phyloP scores from a whole-genome alignment of 1,140 invertebrate species.

The Tetragonula clypearis region DNA sequence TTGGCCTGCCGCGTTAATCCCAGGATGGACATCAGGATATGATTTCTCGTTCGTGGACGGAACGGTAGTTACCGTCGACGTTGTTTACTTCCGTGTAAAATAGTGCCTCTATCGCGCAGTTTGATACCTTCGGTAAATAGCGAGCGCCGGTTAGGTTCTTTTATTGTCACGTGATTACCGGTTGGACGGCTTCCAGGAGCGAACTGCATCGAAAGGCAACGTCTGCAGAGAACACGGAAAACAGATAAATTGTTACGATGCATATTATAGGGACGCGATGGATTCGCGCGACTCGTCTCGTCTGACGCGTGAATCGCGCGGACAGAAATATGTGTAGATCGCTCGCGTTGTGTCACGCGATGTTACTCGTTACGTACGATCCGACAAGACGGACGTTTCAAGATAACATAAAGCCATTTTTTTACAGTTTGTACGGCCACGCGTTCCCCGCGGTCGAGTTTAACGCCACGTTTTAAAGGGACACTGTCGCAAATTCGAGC shows the following conservation, averaged over 20 bases:
- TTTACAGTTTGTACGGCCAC: background rate
- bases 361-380: conserved; percentile 11
- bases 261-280: background rate
- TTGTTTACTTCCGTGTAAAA: background rate
- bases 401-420: conserved; percentile 19
- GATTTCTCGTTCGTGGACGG: background rate
- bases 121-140: background rate
- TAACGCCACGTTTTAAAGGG: background rate
- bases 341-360: background rate
- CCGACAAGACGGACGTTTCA: conserved; percentile 5
- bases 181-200: background rate
- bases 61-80: background rate
- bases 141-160: background rate
- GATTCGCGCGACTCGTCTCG: background rate
- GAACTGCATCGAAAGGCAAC: background rate
- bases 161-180: background rate
- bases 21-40: background rate
- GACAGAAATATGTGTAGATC: conserved; percentile 8
- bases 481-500: background rate
- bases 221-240: background rate
- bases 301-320: background rate
- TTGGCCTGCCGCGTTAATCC: background rate
- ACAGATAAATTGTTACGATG: conserved; percentile 20
- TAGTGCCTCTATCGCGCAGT: background rate
- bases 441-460: background rate